These are phyloP conservation scores for Alcis repandata DNA, from an alignment of 2,888 invertebrate genomes.

Conservation along the genomic window DNA sequence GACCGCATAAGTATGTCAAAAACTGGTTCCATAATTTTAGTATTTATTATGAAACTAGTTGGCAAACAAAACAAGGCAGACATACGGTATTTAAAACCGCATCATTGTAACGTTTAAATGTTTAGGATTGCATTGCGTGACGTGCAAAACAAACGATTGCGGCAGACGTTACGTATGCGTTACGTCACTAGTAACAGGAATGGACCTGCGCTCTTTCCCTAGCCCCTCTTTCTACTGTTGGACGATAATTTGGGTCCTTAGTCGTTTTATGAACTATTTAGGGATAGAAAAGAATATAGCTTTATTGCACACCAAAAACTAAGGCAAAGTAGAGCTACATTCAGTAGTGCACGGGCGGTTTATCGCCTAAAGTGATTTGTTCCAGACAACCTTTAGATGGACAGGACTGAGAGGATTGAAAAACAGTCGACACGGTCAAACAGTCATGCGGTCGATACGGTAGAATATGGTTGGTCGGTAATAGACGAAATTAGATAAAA, in stretches of 20 bases:
- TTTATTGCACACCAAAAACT: no score
- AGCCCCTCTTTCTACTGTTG: background rate
- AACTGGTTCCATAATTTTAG: conserved; percentile 19
- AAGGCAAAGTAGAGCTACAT: no score
- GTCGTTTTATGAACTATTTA: no score
- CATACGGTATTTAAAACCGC: conserved; percentile 6
- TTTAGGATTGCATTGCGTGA: conserved; percentile 9
- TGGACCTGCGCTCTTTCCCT: background rate
- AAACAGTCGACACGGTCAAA: no score
- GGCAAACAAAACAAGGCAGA: conserved; percentile 3
- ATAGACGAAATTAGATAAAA: no score
- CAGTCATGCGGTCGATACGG: no score
- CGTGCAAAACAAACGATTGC: conserved; percentile 14
- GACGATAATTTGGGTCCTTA: background rate
- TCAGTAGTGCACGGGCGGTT: no score
- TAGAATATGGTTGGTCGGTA: no score
- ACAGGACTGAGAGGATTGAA: no score
- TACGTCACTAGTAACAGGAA: conserved; percentile 1
- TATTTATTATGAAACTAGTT: conserved; percentile 7
- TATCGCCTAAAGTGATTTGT: no score
- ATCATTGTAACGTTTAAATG: conserved; percentile 5
- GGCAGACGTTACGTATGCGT: background rate
- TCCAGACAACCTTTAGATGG: no score
- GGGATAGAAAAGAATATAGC: no score
- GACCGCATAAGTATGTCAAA: conserved; percentile 17